phyloP scores from a whole-genome alignment of 2,888 invertebrate species.

The Noctuana brunneofusca region DNA sequence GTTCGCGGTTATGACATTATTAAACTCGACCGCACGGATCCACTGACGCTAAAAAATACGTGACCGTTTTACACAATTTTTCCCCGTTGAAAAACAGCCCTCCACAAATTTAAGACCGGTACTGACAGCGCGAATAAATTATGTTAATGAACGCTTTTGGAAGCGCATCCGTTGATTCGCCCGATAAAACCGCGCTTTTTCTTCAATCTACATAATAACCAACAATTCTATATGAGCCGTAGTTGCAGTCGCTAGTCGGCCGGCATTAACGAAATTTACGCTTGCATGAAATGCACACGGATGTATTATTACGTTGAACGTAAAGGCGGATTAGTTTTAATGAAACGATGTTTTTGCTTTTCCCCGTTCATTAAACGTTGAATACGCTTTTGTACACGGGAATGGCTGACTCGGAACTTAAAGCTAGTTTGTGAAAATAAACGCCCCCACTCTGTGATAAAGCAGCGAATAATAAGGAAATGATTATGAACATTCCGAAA shows the following conservation, averaged over 20 bases:
- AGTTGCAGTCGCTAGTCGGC: slow-evolving; percentile 9
- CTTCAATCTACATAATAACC: slow-evolving; percentile 73
- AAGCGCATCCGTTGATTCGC: slow-evolving; percentile 75
- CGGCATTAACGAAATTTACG: slow-evolving; percentile 30
- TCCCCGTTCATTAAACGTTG: slow-evolving; percentile 22
- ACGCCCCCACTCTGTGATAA: slow-evolving; percentile 4
- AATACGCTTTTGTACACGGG: slow-evolving; percentile 15
- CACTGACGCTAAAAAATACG: slow-evolving; percentile 74
- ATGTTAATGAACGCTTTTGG: slow-evolving; percentile 77
- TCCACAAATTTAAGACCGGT: slow-evolving; percentile 76
- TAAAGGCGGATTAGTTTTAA: slow-evolving; percentile 31
- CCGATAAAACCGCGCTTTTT: slow-evolving; percentile 64
- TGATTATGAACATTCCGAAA: slow-evolving; percentile 46
- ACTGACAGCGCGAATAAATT: slow-evolving; percentile 81
- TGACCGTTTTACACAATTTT: slow-evolving; percentile 76
- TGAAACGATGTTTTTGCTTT: slow-evolving; percentile 31
- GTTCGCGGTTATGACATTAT: slow-evolving; percentile 75
- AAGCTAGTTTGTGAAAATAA: slow-evolving; percentile 19
- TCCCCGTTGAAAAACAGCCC: slow-evolving; percentile 71
- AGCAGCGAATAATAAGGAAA: slow-evolving; percentile 22
- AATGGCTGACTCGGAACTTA: not conserved
- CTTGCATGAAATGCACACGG: slow-evolving; percentile 26
- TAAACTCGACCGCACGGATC: slow-evolving; percentile 66
- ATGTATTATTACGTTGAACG: slow-evolving; percentile 23
- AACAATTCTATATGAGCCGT: slow-evolving; percentile 26